Percentiles rank a stretch among this genome's conserved stretches.
These are phyloP conservation scores for Chelonoidis abingdonii DNA, from an alignment of 2,113 vertebrate genomes.

Conservation along the genomic window DNA sequence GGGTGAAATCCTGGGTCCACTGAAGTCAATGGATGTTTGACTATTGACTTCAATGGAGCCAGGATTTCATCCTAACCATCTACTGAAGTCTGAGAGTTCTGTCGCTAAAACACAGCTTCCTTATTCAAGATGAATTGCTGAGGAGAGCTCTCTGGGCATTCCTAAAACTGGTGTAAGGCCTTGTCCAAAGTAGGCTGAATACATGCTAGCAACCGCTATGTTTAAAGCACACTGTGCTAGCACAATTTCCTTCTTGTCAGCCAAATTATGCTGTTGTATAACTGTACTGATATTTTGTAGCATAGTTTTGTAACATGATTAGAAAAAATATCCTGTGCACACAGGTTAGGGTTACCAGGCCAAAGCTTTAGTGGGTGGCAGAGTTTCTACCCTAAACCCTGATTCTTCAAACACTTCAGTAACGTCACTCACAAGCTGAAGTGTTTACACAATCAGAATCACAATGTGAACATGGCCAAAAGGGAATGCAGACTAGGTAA, in stretches of 20 bases:
- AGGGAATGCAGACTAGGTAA: accelerated
- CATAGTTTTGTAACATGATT: accelerated
- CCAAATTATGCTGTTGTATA: not conserved
- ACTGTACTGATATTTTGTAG: accelerated
- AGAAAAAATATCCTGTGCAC: not conserved
- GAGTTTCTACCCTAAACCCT: accelerated
- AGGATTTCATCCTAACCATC: accelerated
- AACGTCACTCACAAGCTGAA: accelerated
- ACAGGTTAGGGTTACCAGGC: not conserved
- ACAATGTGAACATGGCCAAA: accelerated
- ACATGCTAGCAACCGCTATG: accelerated
- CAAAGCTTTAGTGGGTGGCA: not conserved
- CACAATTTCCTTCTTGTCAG: not conserved
- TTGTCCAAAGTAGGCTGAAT: not conserved
- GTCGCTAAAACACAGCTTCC: not conserved
- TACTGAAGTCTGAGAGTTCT: not conserved
- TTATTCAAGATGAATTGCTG: not conserved
- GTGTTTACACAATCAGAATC: not conserved
- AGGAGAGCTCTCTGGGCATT: not conserved
- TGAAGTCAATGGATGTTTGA: accelerated
- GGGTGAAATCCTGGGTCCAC: not conserved
- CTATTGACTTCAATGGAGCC: not conserved
- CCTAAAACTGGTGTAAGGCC: not conserved
- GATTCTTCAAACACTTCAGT: not conserved
- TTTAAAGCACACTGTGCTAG: not conserved